Evolutionary conservation across 37 sponge, comb jelly and placozoan genomes (phyloP).

Genomic region (Tethya wilhelma): DNA sequence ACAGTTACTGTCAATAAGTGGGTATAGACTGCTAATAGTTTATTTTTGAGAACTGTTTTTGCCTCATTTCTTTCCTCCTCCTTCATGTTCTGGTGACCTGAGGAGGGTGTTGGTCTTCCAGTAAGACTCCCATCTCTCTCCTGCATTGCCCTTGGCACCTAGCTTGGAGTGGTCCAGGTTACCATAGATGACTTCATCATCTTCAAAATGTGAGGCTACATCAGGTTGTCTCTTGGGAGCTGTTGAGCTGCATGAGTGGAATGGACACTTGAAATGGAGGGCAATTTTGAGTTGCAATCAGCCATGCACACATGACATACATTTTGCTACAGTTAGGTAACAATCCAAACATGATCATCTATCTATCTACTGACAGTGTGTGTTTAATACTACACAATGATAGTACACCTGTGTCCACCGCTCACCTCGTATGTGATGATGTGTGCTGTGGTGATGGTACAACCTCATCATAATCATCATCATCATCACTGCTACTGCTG

Average conservation of each 20-base stretch:
- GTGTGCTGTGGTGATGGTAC: neutral
- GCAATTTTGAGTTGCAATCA: neutral
- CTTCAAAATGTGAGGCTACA: no score
- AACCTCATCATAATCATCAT: neutral
- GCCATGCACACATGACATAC: no score
- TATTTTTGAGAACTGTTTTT: no score
- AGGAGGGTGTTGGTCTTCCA: slow-evolving; percentile 44
- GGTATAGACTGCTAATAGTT: no score
- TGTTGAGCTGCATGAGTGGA: neutral
- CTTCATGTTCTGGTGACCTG: no score
- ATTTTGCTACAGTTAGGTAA: no score
- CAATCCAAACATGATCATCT: no score
- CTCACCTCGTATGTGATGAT: neutral
- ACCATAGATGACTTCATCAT: slow-evolving; percentile 42
- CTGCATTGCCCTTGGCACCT: slow-evolving; percentile 53
- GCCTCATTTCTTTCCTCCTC: no score
- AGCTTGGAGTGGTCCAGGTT: slow-evolving; percentile 14
- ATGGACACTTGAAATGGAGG: slow-evolving; percentile 4
- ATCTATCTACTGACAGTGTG: no score
- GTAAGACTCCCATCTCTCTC: slow-evolving; percentile 57
- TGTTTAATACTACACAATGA: no score
- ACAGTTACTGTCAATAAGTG: no score
- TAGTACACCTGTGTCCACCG: neutral
- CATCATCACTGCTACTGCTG: slow-evolving; percentile 7
- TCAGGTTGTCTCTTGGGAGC: neutral